Conservation (phyloP, 92 coral and sea anemone species). For the Scolanthus callimorphus region DNA sequence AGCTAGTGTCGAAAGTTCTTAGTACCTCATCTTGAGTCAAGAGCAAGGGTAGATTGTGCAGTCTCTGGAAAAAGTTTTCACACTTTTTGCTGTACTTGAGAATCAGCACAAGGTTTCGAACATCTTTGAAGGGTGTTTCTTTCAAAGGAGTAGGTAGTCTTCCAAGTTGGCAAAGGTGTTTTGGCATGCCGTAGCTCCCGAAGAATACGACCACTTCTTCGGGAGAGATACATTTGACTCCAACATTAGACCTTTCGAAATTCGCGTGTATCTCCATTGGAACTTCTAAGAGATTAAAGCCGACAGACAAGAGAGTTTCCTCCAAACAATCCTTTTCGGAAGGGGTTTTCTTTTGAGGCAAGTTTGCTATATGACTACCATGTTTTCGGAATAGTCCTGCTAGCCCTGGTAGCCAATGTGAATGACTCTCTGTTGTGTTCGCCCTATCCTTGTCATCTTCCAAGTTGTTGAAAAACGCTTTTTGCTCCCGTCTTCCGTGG, state of each 20-base stretch:
- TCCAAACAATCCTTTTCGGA: constrained; percentile 1
- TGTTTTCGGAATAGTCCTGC: no score
- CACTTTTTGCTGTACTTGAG: background rate
- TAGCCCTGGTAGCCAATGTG: no score
- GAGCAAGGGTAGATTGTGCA: background rate
- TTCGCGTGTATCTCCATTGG: constrained; percentile 19
- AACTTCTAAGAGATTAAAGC: constrained; percentile 52
- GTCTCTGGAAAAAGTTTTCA: background rate
- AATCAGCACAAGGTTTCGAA: background rate
- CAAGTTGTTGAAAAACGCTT: constrained; percentile 55
- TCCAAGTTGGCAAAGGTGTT: constrained; percentile 34
- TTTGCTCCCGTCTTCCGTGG: constrained; percentile 40
- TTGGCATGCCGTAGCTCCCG: constrained; percentile 10
- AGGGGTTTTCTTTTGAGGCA: no score
- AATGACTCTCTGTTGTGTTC: no score
- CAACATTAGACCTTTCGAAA: constrained; percentile 16
- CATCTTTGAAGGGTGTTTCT: background rate
- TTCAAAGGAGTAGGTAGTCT: constrained; percentile 5
- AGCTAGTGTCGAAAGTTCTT: no score
- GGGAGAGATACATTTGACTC: constrained; percentile 25
- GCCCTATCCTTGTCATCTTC: no score
- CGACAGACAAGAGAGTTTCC: constrained; percentile 44
- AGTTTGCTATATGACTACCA: no score
- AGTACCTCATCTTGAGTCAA: no score
- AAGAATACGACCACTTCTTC: constrained; percentile 36